phyloP scores from a whole-genome alignment of 2,888 invertebrate genomes.

The Opisthograptis luteolata region DNA sequence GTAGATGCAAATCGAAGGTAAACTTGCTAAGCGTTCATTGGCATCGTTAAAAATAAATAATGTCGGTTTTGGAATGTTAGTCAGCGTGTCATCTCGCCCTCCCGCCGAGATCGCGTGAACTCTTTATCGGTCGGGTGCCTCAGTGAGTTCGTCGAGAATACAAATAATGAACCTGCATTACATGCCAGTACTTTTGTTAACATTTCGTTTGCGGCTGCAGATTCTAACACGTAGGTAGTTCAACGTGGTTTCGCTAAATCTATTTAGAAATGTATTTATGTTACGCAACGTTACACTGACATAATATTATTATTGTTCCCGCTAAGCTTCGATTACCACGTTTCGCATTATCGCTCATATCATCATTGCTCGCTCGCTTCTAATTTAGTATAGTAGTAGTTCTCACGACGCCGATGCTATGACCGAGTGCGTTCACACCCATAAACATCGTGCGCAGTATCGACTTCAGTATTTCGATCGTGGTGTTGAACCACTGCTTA shows the following conservation, averaged over 20 bases:
- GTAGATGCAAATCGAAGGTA: constrained; percentile 68
- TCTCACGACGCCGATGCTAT: constrained; percentile 66
- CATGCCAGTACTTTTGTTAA: too few species aligned
- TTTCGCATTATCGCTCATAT: constrained; percentile 63
- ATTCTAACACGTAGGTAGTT: constrained; percentile 1
- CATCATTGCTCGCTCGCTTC: too few species aligned
- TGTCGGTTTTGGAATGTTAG: constrained; percentile 71
- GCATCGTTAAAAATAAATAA: constrained; percentile 80
- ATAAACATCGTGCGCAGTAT: constrained; percentile 60
- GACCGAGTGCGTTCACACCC: constrained; percentile 73
- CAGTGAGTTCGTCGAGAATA: constrained; percentile 42
- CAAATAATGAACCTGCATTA: constrained; percentile 26
- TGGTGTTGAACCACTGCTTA: constrained; percentile 61
- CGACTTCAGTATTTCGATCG: constrained; percentile 55
- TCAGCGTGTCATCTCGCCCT: constrained; percentile 68
- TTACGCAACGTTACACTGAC: constrained; percentile 57
- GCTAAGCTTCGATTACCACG: constrained; percentile 61
- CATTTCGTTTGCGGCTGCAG: constrained; percentile 11
- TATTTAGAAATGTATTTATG: constrained; percentile 40
- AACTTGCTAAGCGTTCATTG: constrained; percentile 75
- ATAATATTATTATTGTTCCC: constrained; percentile 55
- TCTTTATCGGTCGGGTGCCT: constrained; percentile 68
- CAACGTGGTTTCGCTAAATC: constrained; percentile 37
- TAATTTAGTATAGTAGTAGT: constrained; percentile 63
- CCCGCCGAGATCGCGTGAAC: constrained; percentile 77